Base-by-base conservation (phyloP, 2,113 vertebrate species). In the Tragelaphus strepsiceros region DNA sequence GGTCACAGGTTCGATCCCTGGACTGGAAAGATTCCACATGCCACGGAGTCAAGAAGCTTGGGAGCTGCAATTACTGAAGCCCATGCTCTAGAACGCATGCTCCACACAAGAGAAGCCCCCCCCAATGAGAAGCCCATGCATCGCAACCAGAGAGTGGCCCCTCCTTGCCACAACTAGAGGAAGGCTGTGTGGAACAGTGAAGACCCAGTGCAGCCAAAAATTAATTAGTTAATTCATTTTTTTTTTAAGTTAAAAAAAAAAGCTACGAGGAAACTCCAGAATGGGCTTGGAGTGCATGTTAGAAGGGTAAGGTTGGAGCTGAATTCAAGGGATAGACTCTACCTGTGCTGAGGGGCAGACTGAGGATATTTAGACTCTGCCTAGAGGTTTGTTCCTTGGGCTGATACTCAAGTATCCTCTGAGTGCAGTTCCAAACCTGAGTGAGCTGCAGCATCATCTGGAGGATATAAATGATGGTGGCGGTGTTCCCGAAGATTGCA, bases 371-470 rank as follows among this genome's bases (percentile, higher is more conserved):
- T 53, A 4, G 11, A 13, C 8, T 35, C 78, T 35, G 35, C 22
- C 32, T 84, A 9, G 64, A 19, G n/a, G 28, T 49, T 54, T 56
- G 15, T 19, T 16, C 5, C 61, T 6, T 14, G 49, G 46, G 74
- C 39, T 53, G 26, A 32, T 26, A 21, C 26, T 61, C 12, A 77
- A 89, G 59, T 39, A 1, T 53, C 30, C 82, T 64, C 12, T 4
- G 77, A 90, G 85, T 15, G n/a, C 87, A 32, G 67, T 88, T 26
- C 62, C 39, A 39, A 81, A 61, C n/a, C 28, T 3, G 49, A 53
- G 9, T n/a, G 11, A 3, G 7, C 4, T 7, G 54, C 32, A 2
- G 22, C 8, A 71, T 74, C 39, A 0, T 35, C n/a, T 3, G 58
- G 22, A n/a, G 43, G 49, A 30, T 46, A 7, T 22, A 39, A 39